Percentiles rank a stretch among this genome's conserved stretches.
phyloP scores from a whole-genome alignment of 2,888 invertebrate species.

The Morpho deidamia region DNA sequence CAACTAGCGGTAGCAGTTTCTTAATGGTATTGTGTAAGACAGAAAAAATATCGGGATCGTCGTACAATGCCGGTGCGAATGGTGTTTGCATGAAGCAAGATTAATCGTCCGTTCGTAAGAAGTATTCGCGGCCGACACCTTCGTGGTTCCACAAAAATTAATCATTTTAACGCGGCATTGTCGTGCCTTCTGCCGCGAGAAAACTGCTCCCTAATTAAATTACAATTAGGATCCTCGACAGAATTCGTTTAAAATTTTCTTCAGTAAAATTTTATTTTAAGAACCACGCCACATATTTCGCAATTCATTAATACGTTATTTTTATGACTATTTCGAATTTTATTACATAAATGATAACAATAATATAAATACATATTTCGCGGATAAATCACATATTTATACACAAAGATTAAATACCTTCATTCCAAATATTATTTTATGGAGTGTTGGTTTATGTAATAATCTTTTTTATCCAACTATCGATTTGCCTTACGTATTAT shows the following conservation, averaged over 20 bases:
- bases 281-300: too few relatives aligned
- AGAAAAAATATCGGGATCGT: slow-evolving; percentile 70
- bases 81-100: slow-evolving; percentile 66
- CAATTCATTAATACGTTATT: too few relatives aligned
- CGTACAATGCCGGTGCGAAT: slow-evolving; percentile 55
- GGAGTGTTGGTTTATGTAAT: too few relatives aligned
- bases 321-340: too few relatives aligned
- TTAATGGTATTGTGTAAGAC: slow-evolving; percentile 73
- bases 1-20: slow-evolving; percentile 75
- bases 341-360: too few relatives aligned
- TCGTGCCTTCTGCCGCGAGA: slow-evolving; percentile 63
- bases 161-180: slow-evolving; percentile 76
- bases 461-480: too few relatives aligned
- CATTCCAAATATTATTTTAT: too few relatives aligned
- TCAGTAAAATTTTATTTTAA: not conserved
- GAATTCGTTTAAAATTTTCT: slow-evolving; percentile 38
- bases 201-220: slow-evolving; percentile 71
- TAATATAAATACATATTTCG: too few relatives aligned
- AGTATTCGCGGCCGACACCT: slow-evolving; percentile 52
- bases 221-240: slow-evolving; percentile 72
- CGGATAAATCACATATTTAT: too few relatives aligned
- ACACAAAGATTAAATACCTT: too few relatives aligned
- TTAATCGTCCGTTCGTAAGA: slow-evolving; percentile 65
- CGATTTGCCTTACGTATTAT: too few relatives aligned
- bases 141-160: slow-evolving; percentile 65